Conservation (phyloP, 1,140 invertebrate species). For the Tetramorium simillimum region DNA sequence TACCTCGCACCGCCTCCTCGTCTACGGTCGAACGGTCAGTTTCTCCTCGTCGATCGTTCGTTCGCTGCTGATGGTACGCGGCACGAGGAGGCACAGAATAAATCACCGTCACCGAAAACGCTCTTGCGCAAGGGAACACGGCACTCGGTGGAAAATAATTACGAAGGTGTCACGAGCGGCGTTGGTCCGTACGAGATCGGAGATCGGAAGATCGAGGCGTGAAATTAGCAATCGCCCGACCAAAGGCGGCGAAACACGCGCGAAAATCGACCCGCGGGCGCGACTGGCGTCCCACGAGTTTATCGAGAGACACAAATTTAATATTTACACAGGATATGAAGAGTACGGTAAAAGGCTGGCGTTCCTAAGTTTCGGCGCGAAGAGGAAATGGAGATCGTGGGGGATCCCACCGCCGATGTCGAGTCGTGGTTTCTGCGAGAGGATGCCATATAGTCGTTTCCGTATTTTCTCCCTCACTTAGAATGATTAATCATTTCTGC, state of each 20-base stretch:
- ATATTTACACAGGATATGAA: conserved; percentile 59
- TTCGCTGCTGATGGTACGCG: conserved; percentile 52
- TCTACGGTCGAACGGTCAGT: conserved; percentile 65
- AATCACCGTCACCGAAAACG: conserved; percentile 54
- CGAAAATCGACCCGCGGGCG: conserved; percentile 20
- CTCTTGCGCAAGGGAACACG: neutral
- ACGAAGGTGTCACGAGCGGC: conserved; percentile 24
- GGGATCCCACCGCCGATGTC: conserved; percentile 2
- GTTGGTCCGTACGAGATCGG: conserved; percentile 34
- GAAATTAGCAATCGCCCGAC: conserved; percentile 33
- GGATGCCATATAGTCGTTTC: conserved; percentile 16
- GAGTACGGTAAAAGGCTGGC: conserved; percentile 19
- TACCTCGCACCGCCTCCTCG: conserved; percentile 17
- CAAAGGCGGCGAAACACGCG: neutral
- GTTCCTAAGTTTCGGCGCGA: conserved; percentile 13
- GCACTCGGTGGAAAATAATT: conserved; percentile 15
- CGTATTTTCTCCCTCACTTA: conserved; percentile 5
- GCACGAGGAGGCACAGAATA: conserved; percentile 57
- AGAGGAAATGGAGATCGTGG: conserved; percentile 29
- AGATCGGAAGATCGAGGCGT: conserved; percentile 63
- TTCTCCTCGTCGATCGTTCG: conserved; percentile 61
- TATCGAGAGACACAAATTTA: conserved; percentile 58
- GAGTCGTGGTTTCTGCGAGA: conserved; percentile 32
- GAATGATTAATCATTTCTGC: neutral
- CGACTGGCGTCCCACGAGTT: conserved; percentile 35